Conservation (phyloP, 64 coral and sea anemone species). For the Cladopsammia gracilis region DNA sequence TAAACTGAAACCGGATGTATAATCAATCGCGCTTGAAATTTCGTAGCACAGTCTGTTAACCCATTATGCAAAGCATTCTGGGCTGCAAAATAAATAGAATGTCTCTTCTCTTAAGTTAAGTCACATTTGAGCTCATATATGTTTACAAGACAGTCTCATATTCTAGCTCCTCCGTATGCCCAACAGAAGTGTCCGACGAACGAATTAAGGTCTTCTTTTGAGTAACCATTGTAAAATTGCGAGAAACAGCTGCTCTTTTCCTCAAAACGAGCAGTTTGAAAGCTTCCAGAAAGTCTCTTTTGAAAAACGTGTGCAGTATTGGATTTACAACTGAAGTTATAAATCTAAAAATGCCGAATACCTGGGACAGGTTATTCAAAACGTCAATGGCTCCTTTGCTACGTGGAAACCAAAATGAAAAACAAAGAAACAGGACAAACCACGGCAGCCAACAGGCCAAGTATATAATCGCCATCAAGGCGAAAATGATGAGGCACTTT, state of each 20-base stretch:
- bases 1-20: too few relatives aligned
- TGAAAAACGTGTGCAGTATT: slow-evolving; percentile 73
- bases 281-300: slow-evolving; percentile 70
- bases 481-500: slow-evolving; percentile 70
- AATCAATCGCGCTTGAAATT: too few relatives aligned
- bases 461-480: slow-evolving; percentile 52
- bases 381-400: not conserved
- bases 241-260: not conserved
- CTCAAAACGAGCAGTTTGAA: slow-evolving; percentile 25
- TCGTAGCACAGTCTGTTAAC: too few relatives aligned
- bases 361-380: not conserved
- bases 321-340: slow-evolving; percentile 61
- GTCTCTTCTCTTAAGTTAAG: too few relatives aligned
- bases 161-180: not conserved
- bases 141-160: not conserved
- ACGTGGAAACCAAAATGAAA: slow-evolving; percentile 34
- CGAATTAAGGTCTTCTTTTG: not conserved
- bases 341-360: slow-evolving; percentile 53
- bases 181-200: not conserved
- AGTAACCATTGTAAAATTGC: too few relatives aligned
- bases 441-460: slow-evolving; percentile 69
- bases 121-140: too few relatives aligned
- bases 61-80: too few relatives aligned
- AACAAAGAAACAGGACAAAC: slow-evolving; percentile 40
- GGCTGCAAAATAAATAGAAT: too few relatives aligned